Conservation (phyloP, 2,797 vertebrate genomes). For the Liasis olivaceus region DNA sequence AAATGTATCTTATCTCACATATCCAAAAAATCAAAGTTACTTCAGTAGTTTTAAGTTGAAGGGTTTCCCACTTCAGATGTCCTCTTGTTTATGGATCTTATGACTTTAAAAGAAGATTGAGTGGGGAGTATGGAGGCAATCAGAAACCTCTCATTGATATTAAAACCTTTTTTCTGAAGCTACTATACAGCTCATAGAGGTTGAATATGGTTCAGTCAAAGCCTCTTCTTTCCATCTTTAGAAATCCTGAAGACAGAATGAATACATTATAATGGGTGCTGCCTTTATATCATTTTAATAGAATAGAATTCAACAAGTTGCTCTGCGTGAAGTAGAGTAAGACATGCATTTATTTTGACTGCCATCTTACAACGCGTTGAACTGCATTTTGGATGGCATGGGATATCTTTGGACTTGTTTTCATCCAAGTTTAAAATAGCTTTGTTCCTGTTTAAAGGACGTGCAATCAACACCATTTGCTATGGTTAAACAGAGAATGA, state of each 20-base stretch:
- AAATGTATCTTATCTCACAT: slow-evolving; percentile 1
- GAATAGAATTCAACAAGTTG: background rate
- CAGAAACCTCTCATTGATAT: slow-evolving; percentile 9
- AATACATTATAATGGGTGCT: background rate
- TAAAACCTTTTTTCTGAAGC: slow-evolving; percentile 17
- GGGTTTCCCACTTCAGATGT: background rate
- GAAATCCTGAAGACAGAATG: background rate
- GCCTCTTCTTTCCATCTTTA: background rate
- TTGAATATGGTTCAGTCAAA: background rate
- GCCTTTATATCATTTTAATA: background rate
- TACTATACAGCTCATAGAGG: background rate
- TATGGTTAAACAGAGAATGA: background rate
- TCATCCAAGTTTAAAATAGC: background rate
- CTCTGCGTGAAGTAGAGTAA: background rate
- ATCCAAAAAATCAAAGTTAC: background rate
- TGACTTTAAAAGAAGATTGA: background rate
- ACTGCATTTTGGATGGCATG: background rate
- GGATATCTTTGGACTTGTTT: background rate
- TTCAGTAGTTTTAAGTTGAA: slow-evolving; percentile 2
- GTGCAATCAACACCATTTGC: background rate
- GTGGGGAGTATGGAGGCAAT: background rate
- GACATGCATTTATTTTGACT: background rate
- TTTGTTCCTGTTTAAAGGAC: background rate
- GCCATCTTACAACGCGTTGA: background rate
- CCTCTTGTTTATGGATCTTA: slow-evolving; percentile 10